Evolutionary conservation across 1,140 invertebrate genomes (phyloP).

Genomic region (Brachionus plicatilis): DNA sequence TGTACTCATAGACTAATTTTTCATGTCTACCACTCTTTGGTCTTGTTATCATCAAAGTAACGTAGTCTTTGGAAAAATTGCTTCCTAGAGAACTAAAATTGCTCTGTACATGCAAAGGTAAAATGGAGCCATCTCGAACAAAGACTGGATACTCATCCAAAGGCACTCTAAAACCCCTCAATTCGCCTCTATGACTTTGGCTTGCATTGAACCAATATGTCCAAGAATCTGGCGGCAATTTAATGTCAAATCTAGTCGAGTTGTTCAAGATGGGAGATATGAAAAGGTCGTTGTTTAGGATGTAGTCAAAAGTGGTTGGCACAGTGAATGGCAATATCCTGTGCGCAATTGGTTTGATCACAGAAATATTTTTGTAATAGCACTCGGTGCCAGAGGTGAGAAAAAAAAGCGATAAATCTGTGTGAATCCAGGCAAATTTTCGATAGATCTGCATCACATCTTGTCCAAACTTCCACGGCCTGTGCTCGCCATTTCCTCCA

Average conservation of each 20-base stretch:
- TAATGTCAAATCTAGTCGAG: not conserved
- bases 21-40: not conserved
- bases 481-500: conserved; percentile 31
- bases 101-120: not conserved
- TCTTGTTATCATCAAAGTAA: not conserved
- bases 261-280: not conserved
- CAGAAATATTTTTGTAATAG: not conserved
- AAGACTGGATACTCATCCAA: conserved; percentile 7
- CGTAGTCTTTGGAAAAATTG: conserved; percentile 1
- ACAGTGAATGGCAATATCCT: not conserved
- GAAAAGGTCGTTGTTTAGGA: not conserved
- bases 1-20: not conserved
- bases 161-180: not conserved
- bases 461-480: conserved; percentile 24
- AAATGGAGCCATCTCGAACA: not conserved
- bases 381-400: not conserved
- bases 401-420: not conserved
- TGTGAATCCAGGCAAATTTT: conserved; percentile 18
- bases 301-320: conserved; percentile 21
- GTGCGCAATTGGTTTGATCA: conserved; percentile 3
- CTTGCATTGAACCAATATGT: conserved; percentile 15
- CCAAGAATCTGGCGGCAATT: conserved; percentile 4
- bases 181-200: not conserved
- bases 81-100: not conserved
- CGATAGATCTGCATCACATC: not conserved